These are phyloP conservation scores for Drosophila yooni DNA, from an alignment of 2,888 invertebrate species.

Conservation along the genomic window DNA sequence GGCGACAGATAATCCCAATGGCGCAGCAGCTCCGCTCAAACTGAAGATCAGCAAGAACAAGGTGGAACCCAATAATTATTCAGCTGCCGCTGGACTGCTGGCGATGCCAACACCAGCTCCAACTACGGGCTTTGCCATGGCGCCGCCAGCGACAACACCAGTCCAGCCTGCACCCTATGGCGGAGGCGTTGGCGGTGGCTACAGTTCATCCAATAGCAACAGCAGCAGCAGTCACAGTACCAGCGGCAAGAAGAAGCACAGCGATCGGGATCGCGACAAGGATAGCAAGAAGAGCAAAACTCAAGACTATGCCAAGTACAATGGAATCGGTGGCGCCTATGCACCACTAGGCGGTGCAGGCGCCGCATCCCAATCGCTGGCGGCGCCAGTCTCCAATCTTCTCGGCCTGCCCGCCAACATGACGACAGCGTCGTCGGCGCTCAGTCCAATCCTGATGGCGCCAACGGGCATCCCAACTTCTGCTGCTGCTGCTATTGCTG, in stretches of 20 bases:
- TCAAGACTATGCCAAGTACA: constrained; percentile 81
- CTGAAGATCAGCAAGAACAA: constrained; percentile 93
- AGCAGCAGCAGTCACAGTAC: constrained; percentile 35
- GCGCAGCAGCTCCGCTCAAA: constrained; percentile 86
- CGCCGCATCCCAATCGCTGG: constrained; percentile 59
- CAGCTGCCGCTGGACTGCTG: constrained; percentile 39
- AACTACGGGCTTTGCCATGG: constrained; percentile 35
- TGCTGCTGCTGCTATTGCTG: constrained; percentile 8
- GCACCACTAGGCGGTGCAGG: constrained; percentile 69
- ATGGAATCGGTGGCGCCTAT: constrained; percentile 64
- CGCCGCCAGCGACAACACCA: constrained; percentile 23
- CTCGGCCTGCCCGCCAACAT: constrained; percentile 38
- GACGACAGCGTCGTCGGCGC: constrained; percentile 33
- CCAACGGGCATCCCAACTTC: constrained; percentile 15
- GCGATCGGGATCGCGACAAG: constrained; percentile 84
- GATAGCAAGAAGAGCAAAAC: constrained; percentile 82
- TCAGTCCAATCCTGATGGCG: constrained; percentile 36
- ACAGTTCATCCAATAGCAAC: constrained; percentile 30
- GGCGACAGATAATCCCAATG: constrained; percentile 82
- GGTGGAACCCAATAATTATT: constrained; percentile 86
- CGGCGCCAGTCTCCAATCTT: constrained; percentile 31
- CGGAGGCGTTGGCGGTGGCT: constrained; percentile 9
- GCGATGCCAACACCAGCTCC: constrained; percentile 16
- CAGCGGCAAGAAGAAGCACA: constrained; percentile 82
- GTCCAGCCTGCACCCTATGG: background rate